Evolutionary conservation across 2,888 invertebrate species (phyloP).

Genomic region (Ectobius pallidus): DNA sequence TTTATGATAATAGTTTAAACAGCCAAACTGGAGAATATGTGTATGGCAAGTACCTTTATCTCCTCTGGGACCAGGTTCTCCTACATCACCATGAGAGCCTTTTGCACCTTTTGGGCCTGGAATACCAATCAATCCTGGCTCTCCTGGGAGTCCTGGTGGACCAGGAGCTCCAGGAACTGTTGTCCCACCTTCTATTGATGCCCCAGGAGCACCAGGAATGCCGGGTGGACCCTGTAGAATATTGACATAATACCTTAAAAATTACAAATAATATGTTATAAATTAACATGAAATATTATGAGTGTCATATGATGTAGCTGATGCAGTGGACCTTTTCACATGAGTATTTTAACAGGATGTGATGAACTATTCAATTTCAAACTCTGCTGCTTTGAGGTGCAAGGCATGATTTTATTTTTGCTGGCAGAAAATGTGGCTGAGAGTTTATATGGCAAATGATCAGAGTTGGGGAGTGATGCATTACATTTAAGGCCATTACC

Average conservation of each 20-base stretch:
- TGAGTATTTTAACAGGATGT: no score
- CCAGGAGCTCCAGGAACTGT: conserved; percentile 49
- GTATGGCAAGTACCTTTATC: conserved; percentile 48
- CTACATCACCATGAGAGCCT: conserved; percentile 47
- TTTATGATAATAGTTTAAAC: no score
- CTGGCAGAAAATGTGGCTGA: no score
- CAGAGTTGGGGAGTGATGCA: no score
- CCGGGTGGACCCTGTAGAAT: conserved; percentile 41
- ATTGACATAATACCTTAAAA: no score
- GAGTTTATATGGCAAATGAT: no score
- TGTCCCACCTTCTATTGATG: conserved; percentile 44
- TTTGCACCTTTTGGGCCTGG: conserved; percentile 48
- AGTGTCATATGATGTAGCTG: background rate
- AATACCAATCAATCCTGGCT: conserved; percentile 53
- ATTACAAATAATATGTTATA: background rate
- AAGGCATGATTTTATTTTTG: no score
- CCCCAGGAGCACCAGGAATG: conserved; percentile 44
- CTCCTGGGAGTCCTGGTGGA: conserved; percentile 54
- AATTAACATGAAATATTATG: background rate
- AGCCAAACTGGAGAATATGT: no score
- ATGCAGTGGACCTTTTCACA: no score
- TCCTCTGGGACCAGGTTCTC: conserved; percentile 52
- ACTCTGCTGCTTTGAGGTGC: no score
- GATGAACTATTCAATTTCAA: no score
- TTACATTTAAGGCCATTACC: no score